These are phyloP conservation scores for Ictalurus furcatus DNA, from an alignment of 2,113 vertebrate species.

Conservation along the genomic window DNA sequence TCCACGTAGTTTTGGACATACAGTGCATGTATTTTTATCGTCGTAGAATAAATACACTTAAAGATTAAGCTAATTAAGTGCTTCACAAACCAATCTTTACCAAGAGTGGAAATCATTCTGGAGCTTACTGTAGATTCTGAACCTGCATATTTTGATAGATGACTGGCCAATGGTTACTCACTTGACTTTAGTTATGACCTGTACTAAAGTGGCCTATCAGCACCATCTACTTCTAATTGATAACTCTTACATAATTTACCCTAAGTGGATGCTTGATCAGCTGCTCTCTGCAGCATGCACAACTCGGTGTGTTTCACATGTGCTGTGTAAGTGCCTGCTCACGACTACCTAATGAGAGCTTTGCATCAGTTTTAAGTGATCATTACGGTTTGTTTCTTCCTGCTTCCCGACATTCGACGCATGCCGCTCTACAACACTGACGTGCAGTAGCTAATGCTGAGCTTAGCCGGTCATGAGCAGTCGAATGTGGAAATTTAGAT, in stretches of 20 bases:
- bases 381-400: not conserved
- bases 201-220: not conserved
- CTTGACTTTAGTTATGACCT: not conserved
- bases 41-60: not conserved
- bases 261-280: not conserved
- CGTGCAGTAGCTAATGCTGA: not conserved
- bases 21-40: not conserved
- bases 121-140: not conserved
- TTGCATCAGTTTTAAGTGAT: not conserved
- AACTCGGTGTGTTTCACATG: not conserved
- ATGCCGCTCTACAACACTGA: not conserved
- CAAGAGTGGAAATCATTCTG: not conserved
- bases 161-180: not conserved
- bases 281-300: not conserved
- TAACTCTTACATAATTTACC: not conserved
- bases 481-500: not conserved
- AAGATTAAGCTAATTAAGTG: not conserved
- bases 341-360: not conserved
- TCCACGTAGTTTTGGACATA: not conserved
- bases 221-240: not conserved
- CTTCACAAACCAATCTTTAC: not conserved
- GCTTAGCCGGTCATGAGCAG: not conserved
- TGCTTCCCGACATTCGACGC: not conserved
- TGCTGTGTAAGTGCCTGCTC: constrained; percentile 1
- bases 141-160: not conserved